Evolutionary conservation across 53 echinoderm and acorn worm genomes (phyloP), one percentile per base, ranked within the genome.

Genomic region (Mesocentrotus franciscanus): DNA sequence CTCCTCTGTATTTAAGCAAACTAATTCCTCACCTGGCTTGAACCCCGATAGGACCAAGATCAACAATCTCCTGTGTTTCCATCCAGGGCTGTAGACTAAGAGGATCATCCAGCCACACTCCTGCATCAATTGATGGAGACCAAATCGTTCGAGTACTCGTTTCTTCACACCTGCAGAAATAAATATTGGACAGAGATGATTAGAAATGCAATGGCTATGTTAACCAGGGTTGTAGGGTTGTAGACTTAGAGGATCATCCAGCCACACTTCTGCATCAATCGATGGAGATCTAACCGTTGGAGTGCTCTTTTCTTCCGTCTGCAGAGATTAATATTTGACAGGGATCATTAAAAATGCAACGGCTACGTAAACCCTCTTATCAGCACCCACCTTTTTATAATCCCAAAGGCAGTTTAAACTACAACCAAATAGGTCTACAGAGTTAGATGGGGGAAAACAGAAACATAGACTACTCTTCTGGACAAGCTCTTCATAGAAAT

Each of bases 211-310:
- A 13, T 10, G 10, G 4, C 20, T 26, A 61, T 10, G 39, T 39
- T 39, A 39, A 39, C 39, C 1, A 39, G 39, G 39, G 39, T 39
- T 39, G 39, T 39, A 97, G 18, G 94, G 68, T n/a, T 96, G 95
- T 24, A 96, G 85, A 83, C 95, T 95, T 22, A 97, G 90, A 32
- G 97, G 96, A 64, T 97, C 92, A 34, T 97, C 96, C 96, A 97
- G 90, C 97, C 98, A 98, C 3, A 96, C 92, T 56, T 96, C 98
- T 61, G 96, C 72, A 87, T 98, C 96, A 64, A 98, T 95, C 20
- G 97, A 93, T 30, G 97, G 96, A 42, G 95, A 83, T 2, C 55
- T 17, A 10, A 39, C 5, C 8, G 5, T 62, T 1, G 39, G 26
- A 56, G 33, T 26, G 58, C n/a, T 58, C 12, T n/a, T 27, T 4